Percentiles rank a stretch among this genome's conserved stretches.
Conservation (phyloP, 2,113 vertebrate genomes). For the Lanius collurio region DNA sequence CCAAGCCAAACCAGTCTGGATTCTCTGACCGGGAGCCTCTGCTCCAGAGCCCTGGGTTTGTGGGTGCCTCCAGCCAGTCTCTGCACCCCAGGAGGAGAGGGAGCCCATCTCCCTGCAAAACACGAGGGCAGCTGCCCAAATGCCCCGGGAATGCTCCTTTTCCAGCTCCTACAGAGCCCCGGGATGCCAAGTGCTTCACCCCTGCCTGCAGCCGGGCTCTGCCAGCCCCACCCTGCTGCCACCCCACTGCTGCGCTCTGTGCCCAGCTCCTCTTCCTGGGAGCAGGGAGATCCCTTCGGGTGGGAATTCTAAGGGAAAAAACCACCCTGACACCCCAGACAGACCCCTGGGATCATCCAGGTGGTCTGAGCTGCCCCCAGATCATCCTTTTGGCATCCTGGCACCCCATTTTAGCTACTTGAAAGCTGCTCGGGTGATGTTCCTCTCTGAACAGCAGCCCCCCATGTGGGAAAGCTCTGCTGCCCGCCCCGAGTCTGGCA, state of each 20-base stretch:
- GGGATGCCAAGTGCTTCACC: not conserved
- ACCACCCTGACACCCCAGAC: not conserved
- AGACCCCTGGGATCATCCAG: not conserved
- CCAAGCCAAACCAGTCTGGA: not conserved
- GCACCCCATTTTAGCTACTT: no score
- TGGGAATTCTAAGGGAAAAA: not conserved
- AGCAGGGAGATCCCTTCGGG: not conserved
- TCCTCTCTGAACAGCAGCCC: not conserved
- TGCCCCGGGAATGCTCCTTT: not conserved
- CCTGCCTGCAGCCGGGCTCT: not conserved
- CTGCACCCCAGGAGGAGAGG: no score
- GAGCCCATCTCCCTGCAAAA: not conserved
- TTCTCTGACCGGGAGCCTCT: not conserved
- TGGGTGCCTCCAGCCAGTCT: not conserved
- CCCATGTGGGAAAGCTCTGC: not conserved
- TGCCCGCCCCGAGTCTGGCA: not conserved
- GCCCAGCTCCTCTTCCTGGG: not conserved
- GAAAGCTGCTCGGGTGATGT: not conserved
- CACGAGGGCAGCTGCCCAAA: not conserved
- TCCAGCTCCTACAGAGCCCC: not conserved
- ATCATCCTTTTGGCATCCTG: not conserved
- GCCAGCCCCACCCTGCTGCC: not conserved
- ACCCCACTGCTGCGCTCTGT: not conserved
- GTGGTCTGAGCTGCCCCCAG: not conserved
- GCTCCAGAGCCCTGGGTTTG: rapidly evolving